phyloP scores from a whole-genome alignment of 2,888 invertebrate genomes.

The Calameuta idolon region DNA sequence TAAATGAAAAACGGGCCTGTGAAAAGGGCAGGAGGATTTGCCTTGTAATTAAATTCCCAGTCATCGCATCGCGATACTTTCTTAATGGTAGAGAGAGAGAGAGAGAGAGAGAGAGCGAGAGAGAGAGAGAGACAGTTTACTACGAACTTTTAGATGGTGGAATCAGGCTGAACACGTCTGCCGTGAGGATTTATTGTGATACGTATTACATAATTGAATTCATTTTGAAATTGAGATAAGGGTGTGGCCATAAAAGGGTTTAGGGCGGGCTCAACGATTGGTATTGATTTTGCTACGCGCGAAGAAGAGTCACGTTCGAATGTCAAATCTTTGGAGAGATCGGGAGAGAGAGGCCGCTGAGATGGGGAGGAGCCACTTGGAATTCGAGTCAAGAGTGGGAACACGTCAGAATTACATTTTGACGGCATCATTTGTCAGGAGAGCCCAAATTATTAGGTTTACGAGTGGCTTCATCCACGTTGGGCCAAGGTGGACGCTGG shows the following conservation, averaged over 20 bases:
- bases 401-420: conserved; percentile 61
- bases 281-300: conserved; percentile 35
- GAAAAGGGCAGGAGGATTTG: not conserved
- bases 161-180: not conserved
- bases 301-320: conserved; percentile 48
- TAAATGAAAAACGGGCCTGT: not conserved
- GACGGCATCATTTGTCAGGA: conserved; percentile 64
- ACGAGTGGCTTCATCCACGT: conserved; percentile 53
- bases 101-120: too few species aligned
- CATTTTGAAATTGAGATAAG: not conserved
- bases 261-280: conserved; percentile 23
- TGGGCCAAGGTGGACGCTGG: conserved; percentile 28
- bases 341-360: conserved; percentile 24
- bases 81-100: not conserved
- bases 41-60: not conserved
- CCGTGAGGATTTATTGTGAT: not conserved
- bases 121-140: not conserved
- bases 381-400: conserved; percentile 46
- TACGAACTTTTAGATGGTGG: not conserved
- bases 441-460: conserved; percentile 63
- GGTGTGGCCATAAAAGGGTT: not conserved
- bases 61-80: not conserved
- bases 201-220: not conserved
- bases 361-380: conserved; percentile 43
- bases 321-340: conserved; percentile 48